Base-by-base conservation (phyloP, 2,113 vertebrate genomes). In the Oophaga pumilio region DNA sequence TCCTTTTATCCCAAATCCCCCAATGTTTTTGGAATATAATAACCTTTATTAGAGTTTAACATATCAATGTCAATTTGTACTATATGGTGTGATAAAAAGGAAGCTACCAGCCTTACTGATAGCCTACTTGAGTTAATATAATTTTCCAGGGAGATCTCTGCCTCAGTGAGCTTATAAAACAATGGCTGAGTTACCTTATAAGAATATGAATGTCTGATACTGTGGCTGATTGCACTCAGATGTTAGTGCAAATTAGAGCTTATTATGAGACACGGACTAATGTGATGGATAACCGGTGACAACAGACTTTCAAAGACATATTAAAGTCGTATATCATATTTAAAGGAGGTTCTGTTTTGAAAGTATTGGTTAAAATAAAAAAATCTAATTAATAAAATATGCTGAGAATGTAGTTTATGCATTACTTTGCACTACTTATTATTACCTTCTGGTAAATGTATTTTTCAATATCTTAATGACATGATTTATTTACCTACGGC, bases 271-370 rank as follows among this genome's bases (percentile, higher is more conserved):
- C 26, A 6, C 43, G 9, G 10, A 20, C 60, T 82, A 82, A 82
- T 82, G 80, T 82, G 80, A 82, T 82, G 80, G 80, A 82, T 82
- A 82, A 82, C 80, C 33, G 22, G 80, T 82, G 80, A 82, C 80
- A 82, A 82, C 52, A 20, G 57, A 82, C 60, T 66, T 68, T 82
- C 80, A 82, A 82, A 82, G 80, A 50, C 60, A 64, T 82, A 82
- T 52, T 82, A 82, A 82, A 82, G 80, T 82, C 80, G 68, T 82
- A 66, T 62, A 82, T 82, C 80, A 82, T 82, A 82, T 82, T 82
- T 82, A 66, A 66, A 52, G 24, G 43, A 66, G 13, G 22, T 82
- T 82, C n/a, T 64, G 50, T 82, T 68, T 62, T 60, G 10, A 81
- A 81, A 28, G 8, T 52, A 60, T 80, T 64, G 28, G 60, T 82